Evolutionary conservation across 2,113 vertebrate genomes (phyloP), one percentile per base, ranked within the genome.

Genomic region (Halichoerus grypus): DNA sequence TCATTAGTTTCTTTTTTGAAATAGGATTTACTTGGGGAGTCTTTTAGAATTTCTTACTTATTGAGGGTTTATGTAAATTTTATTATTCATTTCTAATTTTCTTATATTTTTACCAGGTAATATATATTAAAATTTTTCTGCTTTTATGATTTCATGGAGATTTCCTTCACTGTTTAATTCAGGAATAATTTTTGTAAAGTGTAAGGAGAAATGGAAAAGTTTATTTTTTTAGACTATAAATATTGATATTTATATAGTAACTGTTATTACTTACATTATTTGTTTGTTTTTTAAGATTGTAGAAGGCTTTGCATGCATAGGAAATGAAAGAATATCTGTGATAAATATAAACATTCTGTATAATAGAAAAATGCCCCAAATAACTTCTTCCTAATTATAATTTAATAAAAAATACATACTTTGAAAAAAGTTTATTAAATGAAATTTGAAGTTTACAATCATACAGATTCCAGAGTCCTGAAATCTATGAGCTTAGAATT

Each of bases 161-260:
- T 87, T 83, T 92, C 81, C 5, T 67, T 95, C 28, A 46, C 71
- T 91, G 36, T 67, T 16, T 96, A 80, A 93, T 61, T 95, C 39
- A 61, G 39, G 4, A 85, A 69, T 59, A 46, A 55, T 39, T 94
- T 96, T 93, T 88, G 7, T 63, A n/a, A 96, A 72, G 31, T 92
- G 15, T 2, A 72, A 33, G n/a, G n/a, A 89, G n/a, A 92, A 83
- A 79, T 84, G 36, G 7, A 79, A 88, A 96, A 33, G 0, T 83
- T 93, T 57, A 74, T 80, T 89, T 84, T 95, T 90, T 84, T 69
- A 80, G 12, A 84, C 19, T 80, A 57, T 85, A 36, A 91, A 59
- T 53, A 63, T 76, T 92, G 36, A 69, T 71, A 11, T 81, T 87
- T 91, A 76, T 46, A 3, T 76, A 91, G 3, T 69, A 77, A 46